phyloP scores from a whole-genome alignment of 2,113 vertebrate species.

The Ibidorhyncha struthersii region DNA sequence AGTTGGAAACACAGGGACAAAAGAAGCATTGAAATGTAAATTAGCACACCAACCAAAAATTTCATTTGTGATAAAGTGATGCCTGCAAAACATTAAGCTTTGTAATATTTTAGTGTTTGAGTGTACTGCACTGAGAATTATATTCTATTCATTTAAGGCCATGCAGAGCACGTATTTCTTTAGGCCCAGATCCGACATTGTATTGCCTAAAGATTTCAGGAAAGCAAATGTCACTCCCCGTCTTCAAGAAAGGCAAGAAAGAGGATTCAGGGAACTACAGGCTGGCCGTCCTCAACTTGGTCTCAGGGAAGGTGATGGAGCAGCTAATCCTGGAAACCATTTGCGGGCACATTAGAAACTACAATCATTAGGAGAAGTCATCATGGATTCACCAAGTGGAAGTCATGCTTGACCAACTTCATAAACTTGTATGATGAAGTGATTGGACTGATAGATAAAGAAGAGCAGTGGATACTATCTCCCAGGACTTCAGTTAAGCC shows the following conservation, averaged over 20 bases:
- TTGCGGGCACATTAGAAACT: not conserved
- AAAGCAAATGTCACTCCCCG: not conserved
- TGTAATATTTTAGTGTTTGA: not conserved
- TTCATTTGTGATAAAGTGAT: not conserved
- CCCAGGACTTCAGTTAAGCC: not conserved
- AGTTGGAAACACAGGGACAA: not conserved
- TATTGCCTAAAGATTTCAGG: not conserved
- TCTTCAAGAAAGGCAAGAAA: not conserved
- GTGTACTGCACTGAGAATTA: not conserved
- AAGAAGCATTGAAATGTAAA: not conserved
- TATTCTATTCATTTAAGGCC: not conserved
- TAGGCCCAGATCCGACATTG: not conserved
- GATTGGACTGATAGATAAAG: not conserved
- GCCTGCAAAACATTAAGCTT: not conserved
- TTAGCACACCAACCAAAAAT: not conserved
- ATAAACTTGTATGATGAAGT: not conserved
- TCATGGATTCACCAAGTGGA: not conserved
- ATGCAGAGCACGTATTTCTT: not conserved
- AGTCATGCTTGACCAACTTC: not conserved
- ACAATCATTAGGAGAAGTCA: not conserved
- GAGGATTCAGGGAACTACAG: not conserved
- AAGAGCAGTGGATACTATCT: not conserved
- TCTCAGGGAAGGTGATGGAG: not conserved
- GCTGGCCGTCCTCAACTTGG: not conserved
- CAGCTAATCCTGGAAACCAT: not conserved